phyloP scores from a whole-genome alignment of 2,797 vertebrate genomes.

The Catamblyrhynchus diadema region DNA sequence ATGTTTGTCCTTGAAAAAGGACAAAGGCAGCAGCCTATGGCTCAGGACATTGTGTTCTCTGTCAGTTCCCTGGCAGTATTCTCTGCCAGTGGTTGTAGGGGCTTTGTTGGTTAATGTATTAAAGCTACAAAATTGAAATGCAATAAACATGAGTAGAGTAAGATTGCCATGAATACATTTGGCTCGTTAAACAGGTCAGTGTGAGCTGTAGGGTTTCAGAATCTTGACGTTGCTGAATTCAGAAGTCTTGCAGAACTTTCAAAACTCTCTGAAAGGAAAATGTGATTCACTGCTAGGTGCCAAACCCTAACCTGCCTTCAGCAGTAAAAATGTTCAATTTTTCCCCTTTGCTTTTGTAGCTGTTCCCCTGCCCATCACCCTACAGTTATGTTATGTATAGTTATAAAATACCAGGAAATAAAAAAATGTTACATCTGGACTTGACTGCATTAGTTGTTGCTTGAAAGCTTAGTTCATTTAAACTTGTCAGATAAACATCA shows the following conservation, averaged over 20 bases:
- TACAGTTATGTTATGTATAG: background rate
- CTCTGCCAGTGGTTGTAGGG: background rate
- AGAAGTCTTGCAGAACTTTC: background rate
- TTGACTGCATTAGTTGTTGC: background rate
- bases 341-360: background rate
- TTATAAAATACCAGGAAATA: background rate
- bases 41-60: background rate
- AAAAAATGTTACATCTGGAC: background rate
- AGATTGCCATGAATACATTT: background rate
- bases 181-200: background rate
- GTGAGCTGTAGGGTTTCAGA: background rate
- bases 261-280: background rate
- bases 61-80: background rate
- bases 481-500: background rate
- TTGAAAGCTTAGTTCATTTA: background rate
- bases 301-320: background rate
- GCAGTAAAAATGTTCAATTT: rapidly evolving
- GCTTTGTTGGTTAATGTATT: background rate
- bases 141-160: background rate
- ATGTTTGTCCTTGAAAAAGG: background rate
- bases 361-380: background rate
- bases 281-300: rapidly evolving
- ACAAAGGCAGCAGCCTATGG: background rate
- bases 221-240: background rate
- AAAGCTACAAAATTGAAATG: background rate